These are phyloP conservation scores for Poeciliopsis gracilis DNA, from an alignment of 2,797 vertebrate genomes.

Conservation along the genomic window DNA sequence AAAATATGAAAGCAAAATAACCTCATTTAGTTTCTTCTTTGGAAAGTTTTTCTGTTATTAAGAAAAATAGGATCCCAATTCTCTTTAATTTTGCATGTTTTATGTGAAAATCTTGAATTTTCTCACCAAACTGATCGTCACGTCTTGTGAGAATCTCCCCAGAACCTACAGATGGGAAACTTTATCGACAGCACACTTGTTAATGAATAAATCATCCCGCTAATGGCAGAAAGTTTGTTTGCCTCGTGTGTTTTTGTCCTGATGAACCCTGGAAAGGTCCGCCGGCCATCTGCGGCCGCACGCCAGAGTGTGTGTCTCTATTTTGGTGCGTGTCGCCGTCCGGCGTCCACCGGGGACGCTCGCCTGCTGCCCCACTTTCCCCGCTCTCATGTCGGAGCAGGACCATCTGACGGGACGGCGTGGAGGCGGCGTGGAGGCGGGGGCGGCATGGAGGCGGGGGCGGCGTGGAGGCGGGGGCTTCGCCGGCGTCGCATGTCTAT, in stretches of 20 bases:
- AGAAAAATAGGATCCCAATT: no score
- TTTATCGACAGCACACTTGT: slow-evolving; percentile 57
- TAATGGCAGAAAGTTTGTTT: slow-evolving; percentile 69
- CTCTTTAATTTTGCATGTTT: neutral
- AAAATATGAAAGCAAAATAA: no score
- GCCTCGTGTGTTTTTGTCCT: slow-evolving; percentile 48
- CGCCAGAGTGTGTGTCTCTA: slow-evolving; percentile 42
- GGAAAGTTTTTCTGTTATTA: no score
- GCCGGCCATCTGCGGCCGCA: slow-evolving; percentile 77
- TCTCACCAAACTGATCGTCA: slow-evolving; percentile 1
- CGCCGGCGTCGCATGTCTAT: slow-evolving; percentile 83
- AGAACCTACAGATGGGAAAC: slow-evolving; percentile 51
- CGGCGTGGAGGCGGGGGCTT: slow-evolving; percentile 54
- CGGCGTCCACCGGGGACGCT: slow-evolving; percentile 76
- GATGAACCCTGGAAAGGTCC: slow-evolving; percentile 78
- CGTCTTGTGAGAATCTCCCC: slow-evolving; percentile 28
- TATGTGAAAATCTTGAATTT: neutral
- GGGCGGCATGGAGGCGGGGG: no score
- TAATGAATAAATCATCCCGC: slow-evolving; percentile 70
- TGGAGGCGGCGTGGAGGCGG: no score
- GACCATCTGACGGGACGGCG: slow-evolving; percentile 79
- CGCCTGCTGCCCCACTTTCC: slow-evolving; percentile 82
- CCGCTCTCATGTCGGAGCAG: slow-evolving; percentile 77
- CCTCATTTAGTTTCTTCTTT: no score
- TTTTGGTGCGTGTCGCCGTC: slow-evolving; percentile 60